Percentiles rank a stretch among this genome's conserved stretches.
phyloP scores from a whole-genome alignment of 2,888 invertebrate genomes.

The Meganola albula region DNA sequence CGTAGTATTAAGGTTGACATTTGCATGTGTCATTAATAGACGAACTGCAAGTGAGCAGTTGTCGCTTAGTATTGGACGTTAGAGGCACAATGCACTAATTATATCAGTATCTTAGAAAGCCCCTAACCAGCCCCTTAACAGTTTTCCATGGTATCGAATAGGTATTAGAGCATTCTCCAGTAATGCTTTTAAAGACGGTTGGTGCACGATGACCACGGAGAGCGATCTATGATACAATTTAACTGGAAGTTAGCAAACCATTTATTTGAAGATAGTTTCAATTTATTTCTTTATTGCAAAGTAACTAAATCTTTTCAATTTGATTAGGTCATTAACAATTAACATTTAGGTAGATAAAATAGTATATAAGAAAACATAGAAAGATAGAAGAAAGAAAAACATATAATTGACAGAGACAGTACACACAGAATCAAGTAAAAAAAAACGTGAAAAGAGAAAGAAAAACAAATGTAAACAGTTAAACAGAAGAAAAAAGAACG shows the following conservation, averaged over 20 bases:
- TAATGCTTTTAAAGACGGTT: constrained; percentile 73
- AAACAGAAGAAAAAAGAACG: too few relatives aligned
- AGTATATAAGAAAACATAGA: too few relatives aligned
- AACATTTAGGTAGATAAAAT: too few relatives aligned
- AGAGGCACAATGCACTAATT: constrained; percentile 72
- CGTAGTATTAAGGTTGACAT: constrained; percentile 25
- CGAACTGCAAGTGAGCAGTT: constrained; percentile 16
- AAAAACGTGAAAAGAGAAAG: too few relatives aligned
- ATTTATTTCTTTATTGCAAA: too few relatives aligned
- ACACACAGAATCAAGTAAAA: too few relatives aligned
- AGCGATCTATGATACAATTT: constrained; percentile 32
- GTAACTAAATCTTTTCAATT: too few relatives aligned
- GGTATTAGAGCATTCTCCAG: constrained; percentile 75
- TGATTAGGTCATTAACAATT: too few relatives aligned
- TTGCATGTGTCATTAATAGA: constrained; percentile 17
- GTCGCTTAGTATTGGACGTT: constrained; percentile 49
- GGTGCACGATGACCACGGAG: constrained; percentile 64
- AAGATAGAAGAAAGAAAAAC: too few relatives aligned
- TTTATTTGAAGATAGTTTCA: too few relatives aligned
- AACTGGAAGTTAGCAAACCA: constrained; percentile 12
- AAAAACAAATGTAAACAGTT: too few relatives aligned
- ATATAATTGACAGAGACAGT: too few relatives aligned
- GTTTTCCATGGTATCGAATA: constrained; percentile 70
- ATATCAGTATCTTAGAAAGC: constrained; percentile 76
- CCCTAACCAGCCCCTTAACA: constrained; percentile 76